Conservation (phyloP, 2,888 invertebrate species). For the Melanophora roralis region DNA sequence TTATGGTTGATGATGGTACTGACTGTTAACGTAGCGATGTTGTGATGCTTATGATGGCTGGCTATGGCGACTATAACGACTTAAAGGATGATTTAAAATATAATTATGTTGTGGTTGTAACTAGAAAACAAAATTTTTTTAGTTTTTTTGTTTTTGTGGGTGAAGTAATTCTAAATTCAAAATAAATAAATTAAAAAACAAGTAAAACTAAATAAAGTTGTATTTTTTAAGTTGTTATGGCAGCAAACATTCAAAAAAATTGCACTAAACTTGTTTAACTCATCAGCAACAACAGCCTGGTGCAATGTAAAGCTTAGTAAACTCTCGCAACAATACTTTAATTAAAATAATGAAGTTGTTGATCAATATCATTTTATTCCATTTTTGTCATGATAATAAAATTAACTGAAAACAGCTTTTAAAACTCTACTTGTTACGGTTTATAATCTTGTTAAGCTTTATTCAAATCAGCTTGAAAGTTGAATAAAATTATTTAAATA, state of each 20-base stretch:
- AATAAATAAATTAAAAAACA: not conserved
- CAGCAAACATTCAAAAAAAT: not conserved
- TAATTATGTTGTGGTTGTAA: not conserved
- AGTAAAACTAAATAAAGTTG: conserved; percentile 15
- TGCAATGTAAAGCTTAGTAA: conserved; percentile 1
- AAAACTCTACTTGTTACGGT: conserved; percentile 30
- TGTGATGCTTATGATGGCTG: conserved; percentile 18
- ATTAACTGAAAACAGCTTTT: not conserved
- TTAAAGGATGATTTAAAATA: conserved; percentile 10
- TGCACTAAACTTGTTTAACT: not conserved
- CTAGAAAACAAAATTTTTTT: not conserved
- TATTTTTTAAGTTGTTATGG: conserved; percentile 12
- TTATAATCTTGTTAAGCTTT: not conserved
- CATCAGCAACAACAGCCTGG: not conserved
- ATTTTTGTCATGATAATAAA: conserved; percentile 1
- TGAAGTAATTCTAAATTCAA: conserved; percentile 34
- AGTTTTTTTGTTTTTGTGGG: conserved; percentile 27
- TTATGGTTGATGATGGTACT: conserved; percentile 20
- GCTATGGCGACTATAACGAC: conserved; percentile 9
- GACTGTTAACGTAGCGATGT: not conserved
- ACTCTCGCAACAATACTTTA: conserved; percentile 43
- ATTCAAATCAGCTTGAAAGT: conserved; percentile 9
- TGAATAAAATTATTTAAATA: not conserved
- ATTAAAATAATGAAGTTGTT: conserved; percentile 47
- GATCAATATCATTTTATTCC: conserved; percentile 33